These are phyloP conservation scores for Entosphenus tridentatus DNA, from an alignment of 2,113 vertebrate species.

Conservation along the genomic window DNA sequence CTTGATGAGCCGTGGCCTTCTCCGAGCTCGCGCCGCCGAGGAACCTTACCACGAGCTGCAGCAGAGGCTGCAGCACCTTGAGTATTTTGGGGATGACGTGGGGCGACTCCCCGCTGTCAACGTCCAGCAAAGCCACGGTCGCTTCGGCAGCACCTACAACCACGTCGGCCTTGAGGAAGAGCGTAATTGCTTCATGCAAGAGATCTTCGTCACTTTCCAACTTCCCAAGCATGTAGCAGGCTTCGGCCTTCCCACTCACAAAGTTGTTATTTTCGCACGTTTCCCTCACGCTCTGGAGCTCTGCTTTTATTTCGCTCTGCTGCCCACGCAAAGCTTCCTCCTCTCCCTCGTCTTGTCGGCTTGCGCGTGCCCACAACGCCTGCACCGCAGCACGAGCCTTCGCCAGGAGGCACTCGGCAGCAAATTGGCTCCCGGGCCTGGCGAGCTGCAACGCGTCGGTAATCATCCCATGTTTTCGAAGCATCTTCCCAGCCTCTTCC, in stretches of 20 bases:
- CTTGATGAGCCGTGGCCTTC: too few species aligned
- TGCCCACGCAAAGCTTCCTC: conserved; percentile 20
- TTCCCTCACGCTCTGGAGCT: conserved; percentile 22
- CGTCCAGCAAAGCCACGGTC: conserved; percentile 15
- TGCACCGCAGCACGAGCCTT: not conserved
- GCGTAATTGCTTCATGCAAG: too few species aligned
- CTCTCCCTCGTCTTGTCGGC: conserved; percentile 15
- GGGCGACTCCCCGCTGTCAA: not conserved
- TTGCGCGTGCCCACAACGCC: not conserved
- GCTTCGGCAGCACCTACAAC: conserved; percentile 27
- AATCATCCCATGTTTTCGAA: conserved; percentile 28
- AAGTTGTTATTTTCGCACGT: conserved; percentile 22
- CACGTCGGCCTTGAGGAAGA: too few species aligned
- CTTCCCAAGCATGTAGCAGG: conserved; percentile 16
- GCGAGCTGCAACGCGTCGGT: conserved; percentile 32
- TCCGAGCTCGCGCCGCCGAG: conserved; percentile 14
- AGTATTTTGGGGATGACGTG: conserved; percentile 14
- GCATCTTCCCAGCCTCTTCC: conserved; percentile 34
- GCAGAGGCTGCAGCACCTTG: conserved; percentile 22
- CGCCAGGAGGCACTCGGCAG: conserved; percentile 24
- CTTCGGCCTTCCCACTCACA: conserved; percentile 18
- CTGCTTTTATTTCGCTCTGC: conserved; percentile 17
- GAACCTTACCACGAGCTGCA: conserved; percentile 18
- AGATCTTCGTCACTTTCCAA: conserved; percentile 18
- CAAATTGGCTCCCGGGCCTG: conserved; percentile 25